phyloP scores from a whole-genome alignment of 2,888 invertebrate species.

The Ctena decussata region DNA sequence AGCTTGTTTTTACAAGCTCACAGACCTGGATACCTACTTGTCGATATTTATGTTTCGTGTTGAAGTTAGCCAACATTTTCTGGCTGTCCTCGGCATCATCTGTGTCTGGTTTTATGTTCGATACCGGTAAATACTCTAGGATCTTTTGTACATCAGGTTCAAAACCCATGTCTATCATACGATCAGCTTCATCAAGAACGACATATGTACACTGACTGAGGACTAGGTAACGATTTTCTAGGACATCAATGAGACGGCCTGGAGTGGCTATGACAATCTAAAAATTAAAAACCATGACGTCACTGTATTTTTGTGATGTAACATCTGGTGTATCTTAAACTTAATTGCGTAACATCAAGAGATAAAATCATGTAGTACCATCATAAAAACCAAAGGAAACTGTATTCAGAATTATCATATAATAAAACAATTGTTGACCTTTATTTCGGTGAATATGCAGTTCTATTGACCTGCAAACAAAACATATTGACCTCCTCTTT shows the following conservation, averaged over 20 bases:
- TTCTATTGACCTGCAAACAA: too few species aligned
- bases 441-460: too few species aligned
- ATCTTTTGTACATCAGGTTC: slow-evolving; percentile 99
- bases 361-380: too few species aligned
- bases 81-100: slow-evolving; percentile 99
- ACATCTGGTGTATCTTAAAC: too few species aligned
- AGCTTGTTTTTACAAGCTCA: not conserved
- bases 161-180: slow-evolving; percentile 99
- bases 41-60: slow-evolving; percentile 98
- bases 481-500: too few species aligned
- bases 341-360: too few species aligned
- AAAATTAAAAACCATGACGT: slow-evolving; percentile 68
- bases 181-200: slow-evolving; percentile 94
- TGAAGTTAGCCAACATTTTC: slow-evolving; percentile 96
- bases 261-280: slow-evolving; percentile 99
- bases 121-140: slow-evolving; percentile 98
- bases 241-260: slow-evolving; percentile 99
- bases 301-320: too few species aligned
- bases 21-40: slow-evolving; percentile 89
- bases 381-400: too few species aligned
- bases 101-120: slow-evolving; percentile 98
- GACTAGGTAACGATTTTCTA: slow-evolving; percentile 99
- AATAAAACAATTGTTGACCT: too few species aligned
- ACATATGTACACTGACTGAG: slow-evolving; percentile 99
- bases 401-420: too few species aligned